A percentile compares a stretch with the other conserved stretches of the same genome.
phyloP scores from a whole-genome alignment of 2,113 vertebrate species.

The Melospiza melodia region DNA sequence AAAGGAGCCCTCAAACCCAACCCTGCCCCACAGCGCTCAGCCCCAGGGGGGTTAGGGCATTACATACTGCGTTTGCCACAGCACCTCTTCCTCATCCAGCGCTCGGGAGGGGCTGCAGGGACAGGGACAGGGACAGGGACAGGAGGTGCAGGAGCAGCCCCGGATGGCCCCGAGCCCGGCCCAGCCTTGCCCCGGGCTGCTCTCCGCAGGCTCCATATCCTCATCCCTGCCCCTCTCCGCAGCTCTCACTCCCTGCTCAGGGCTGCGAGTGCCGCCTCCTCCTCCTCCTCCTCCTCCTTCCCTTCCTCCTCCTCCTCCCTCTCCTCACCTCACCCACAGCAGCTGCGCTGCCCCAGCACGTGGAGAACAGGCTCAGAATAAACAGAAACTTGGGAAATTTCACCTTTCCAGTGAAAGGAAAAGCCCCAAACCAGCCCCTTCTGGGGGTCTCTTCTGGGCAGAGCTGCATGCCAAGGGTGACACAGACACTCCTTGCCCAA shows the following conservation, averaged over 20 bases:
- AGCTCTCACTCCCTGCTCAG: not conserved
- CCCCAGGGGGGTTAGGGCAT: rapidly evolving
- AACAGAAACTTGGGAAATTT: not conserved
- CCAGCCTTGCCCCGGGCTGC: rapidly evolving
- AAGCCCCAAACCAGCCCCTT: not conserved
- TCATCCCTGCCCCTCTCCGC: not conserved
- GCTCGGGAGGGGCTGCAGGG: not conserved
- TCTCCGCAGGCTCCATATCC: not conserved
- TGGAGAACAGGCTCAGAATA: rapidly evolving
- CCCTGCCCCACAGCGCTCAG: not conserved
- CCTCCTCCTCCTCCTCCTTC: not conserved
- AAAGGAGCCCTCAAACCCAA: rapidly evolving
- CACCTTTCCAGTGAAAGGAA: not conserved
- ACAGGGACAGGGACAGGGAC: rapidly evolving
- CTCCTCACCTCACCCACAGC: not conserved
- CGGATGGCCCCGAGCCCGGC: rapidly evolving
- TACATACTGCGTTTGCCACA: not conserved
- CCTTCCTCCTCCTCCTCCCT: not conserved
- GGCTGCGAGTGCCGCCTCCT: not conserved
- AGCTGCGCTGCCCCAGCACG: not conserved
- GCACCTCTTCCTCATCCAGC: not conserved
- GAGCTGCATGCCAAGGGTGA: rapidly evolving
- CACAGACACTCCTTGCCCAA: not conserved
- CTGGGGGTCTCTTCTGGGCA: not conserved
- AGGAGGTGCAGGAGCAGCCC: rapidly evolving